phyloP scores from a whole-genome alignment of 2,113 vertebrate species.

The Cyprinodon variegatus region DNA sequence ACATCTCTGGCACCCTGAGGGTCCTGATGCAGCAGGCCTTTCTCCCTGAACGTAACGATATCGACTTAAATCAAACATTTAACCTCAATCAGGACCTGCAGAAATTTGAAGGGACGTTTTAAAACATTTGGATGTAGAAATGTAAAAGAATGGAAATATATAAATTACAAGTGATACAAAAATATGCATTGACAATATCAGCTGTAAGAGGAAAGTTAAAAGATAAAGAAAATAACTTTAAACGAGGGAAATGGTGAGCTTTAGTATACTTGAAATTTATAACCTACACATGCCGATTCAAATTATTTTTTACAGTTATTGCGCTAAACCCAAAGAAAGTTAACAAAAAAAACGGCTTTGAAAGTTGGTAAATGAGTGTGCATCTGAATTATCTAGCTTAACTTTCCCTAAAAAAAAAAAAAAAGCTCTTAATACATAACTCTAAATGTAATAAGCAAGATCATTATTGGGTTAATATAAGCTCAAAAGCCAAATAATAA shows the following conservation, averaged over 20 bases:
- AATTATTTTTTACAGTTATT: not conserved
- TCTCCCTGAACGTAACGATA: conserved; percentile 6
- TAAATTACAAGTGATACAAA: too few species aligned
- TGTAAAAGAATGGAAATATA: too few species aligned
- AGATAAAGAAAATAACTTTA: not conserved
- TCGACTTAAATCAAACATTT: not conserved
- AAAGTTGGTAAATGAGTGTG: too few species aligned
- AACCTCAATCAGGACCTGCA: not conserved
- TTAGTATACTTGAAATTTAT: too few species aligned
- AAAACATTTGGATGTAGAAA: not conserved
- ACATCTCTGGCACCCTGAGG: not conserved
- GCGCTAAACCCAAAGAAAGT: not conserved
- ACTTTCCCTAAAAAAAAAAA: too few species aligned
- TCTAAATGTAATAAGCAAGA: too few species aligned
- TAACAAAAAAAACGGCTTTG: not conserved
- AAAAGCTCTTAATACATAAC: too few species aligned
- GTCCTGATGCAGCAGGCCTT: not conserved
- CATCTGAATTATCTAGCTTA: too few species aligned
- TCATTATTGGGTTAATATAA: too few species aligned
- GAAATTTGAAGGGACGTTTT: not conserved
- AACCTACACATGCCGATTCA: too few species aligned
- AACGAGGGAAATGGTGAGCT: not conserved
- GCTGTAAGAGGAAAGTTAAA: not conserved
- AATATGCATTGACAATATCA: too few species aligned
- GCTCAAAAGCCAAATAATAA: too few species aligned